Percentiles rank a stretch among this genome's conserved stretches.
Conservation (phyloP, 2,797 vertebrate species). For the Delichon dasypus region DNA sequence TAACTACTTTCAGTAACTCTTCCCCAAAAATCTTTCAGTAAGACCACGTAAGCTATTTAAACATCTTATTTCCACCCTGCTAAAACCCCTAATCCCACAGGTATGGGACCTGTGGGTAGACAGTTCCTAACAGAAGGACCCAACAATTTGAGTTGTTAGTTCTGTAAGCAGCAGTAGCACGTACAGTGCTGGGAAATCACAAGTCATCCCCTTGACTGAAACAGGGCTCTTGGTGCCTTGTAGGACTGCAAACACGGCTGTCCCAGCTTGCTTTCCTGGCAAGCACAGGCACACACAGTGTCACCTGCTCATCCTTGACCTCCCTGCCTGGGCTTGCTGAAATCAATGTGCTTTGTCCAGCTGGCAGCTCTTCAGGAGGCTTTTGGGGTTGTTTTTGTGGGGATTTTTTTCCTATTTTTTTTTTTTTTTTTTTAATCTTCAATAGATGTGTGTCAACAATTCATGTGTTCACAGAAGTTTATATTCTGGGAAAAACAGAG, state of each 20-base stretch:
- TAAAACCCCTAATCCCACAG: background rate
- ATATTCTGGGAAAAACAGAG: conserved; percentile 4
- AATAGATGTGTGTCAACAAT: background rate
- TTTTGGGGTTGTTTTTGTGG: background rate
- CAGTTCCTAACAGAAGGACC: background rate
- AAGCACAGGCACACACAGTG: background rate
- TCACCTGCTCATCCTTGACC: background rate
- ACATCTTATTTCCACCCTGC: background rate
- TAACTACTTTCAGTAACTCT: background rate
- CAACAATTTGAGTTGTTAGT: background rate
- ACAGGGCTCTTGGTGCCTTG: background rate
- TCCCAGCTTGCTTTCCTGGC: background rate
- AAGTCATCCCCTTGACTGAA: background rate
- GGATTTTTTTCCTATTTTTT: too few relatives aligned
- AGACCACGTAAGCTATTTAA: background rate
- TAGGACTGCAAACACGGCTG: background rate
- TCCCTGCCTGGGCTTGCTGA: background rate
- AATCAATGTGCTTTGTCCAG: background rate
- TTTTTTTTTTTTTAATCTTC: background rate
- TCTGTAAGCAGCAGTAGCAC: background rate
- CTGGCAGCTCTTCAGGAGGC: background rate
- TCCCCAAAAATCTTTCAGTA: background rate
- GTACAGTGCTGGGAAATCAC: background rate
- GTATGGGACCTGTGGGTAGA: background rate
- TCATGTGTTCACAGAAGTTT: background rate